These are phyloP conservation scores for Macrophya alboannulata DNA, from an alignment of 2,888 invertebrate genomes.

Conservation along the genomic window DNA sequence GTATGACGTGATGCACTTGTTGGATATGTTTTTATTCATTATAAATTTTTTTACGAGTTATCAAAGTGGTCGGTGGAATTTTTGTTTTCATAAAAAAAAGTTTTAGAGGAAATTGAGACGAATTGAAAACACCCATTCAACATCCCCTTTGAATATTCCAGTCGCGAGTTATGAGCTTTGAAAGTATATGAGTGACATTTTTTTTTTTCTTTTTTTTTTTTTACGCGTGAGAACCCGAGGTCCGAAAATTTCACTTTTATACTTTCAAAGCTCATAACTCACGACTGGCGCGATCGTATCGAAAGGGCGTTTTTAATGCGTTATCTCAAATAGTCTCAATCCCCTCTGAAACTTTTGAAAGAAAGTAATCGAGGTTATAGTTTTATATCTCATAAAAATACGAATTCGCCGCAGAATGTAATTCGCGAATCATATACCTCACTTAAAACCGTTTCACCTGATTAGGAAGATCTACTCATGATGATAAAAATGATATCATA, in stretches of 20 bases:
- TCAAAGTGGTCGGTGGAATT: not conserved
- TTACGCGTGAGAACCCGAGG: not conserved
- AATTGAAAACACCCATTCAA: slow-evolving; percentile 9
- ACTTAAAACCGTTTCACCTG: not conserved
- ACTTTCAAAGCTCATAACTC: slow-evolving; percentile 35
- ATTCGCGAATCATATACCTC: not conserved
- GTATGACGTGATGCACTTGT: not conserved
- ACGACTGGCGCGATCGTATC: slow-evolving; percentile 17
- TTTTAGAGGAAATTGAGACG: not conserved
- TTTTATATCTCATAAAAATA: slow-evolving; percentile 3
- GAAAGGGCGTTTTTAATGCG: slow-evolving; percentile 21
- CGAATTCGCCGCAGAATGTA: not conserved
- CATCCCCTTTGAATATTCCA: not conserved
- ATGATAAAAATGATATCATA: not conserved
- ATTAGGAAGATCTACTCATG: not conserved
- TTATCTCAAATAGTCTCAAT: slow-evolving; percentile 6
- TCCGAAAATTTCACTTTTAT: slow-evolving; percentile 38
- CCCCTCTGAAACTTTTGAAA: slow-evolving; percentile 9
- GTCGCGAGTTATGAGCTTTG: slow-evolving; percentile 18
- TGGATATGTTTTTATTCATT: not conserved
- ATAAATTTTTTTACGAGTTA: not conserved
- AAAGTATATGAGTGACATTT: slow-evolving; percentile 33
- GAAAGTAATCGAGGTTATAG: not conserved
- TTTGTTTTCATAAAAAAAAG: not conserved
- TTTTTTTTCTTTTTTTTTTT: not conserved